Percentiles rank a stretch among this genome's conserved stretches.
Conservation (phyloP, 2,113 vertebrate genomes). For the Nibea albiflora region DNA sequence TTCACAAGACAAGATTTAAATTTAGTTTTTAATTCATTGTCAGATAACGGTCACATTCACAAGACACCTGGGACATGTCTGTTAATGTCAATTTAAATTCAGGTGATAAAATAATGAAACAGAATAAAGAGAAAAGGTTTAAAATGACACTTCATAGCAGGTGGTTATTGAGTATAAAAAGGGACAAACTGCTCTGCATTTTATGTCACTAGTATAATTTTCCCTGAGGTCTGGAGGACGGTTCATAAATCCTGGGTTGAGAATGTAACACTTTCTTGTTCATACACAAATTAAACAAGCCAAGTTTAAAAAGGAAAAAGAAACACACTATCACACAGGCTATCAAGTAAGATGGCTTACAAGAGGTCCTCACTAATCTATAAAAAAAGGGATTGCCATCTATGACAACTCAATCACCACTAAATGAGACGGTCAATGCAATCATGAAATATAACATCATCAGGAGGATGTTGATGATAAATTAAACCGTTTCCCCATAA, state of each 20-base stretch:
- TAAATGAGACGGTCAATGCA: not conserved
- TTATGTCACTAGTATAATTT: not conserved
- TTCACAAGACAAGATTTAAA: conserved; percentile 26
- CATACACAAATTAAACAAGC: not conserved
- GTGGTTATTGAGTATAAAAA: not conserved
- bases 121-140: not conserved
- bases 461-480: not conserved
- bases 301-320: not conserved
- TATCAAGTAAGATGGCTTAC: not conserved
- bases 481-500: not conserved
- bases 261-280: conserved; percentile 5
- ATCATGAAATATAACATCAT: conserved; percentile 13
- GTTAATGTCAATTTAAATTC: conserved; percentile 4
- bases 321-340: not conserved
- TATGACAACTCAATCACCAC: not conserved
- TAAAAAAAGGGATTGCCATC: not conserved
- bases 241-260: conserved; percentile 23
- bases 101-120: not conserved
- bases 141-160: not conserved
- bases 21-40: conserved; percentile 46
- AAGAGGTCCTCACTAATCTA: not conserved
- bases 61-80: not conserved
- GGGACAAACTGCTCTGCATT: not conserved
- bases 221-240: conserved; percentile 45
- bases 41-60: conserved; percentile 20